phyloP scores from a whole-genome alignment of 2,113 vertebrate species.

The Catharus minimus region DNA sequence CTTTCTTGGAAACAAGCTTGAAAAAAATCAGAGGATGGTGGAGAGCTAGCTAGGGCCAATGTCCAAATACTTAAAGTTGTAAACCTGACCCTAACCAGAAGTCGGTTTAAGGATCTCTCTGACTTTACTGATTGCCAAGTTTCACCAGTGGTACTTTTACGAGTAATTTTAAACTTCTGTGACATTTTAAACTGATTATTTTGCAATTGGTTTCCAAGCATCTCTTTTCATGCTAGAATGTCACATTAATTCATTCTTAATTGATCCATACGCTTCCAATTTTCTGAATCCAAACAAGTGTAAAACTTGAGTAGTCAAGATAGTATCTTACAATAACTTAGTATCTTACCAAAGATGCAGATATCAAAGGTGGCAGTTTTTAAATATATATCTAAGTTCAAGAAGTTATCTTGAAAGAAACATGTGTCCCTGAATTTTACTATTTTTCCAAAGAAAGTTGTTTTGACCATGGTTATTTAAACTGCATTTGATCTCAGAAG shows the following conservation, averaged over 20 bases:
- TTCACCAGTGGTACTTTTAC: neutral
- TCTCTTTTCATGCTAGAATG: slow-evolving; percentile 61
- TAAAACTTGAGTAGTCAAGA: slow-evolving; percentile 54
- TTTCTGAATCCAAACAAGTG: slow-evolving; percentile 69
- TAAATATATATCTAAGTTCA: too few relatives aligned
- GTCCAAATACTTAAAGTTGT: neutral
- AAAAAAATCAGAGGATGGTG: neutral
- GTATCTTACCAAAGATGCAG: neutral
- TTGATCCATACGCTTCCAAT: slow-evolving; percentile 66
- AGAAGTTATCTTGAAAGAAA: neutral
- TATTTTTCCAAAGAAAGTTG: neutral
- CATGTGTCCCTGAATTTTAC: neutral
- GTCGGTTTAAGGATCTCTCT: neutral
- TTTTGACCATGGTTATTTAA: neutral
- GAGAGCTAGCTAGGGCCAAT: neutral
- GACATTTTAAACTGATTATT: slow-evolving; percentile 63
- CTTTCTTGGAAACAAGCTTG: neutral
- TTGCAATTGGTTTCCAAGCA: slow-evolving; percentile 51
- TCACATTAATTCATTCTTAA: slow-evolving; percentile 75
- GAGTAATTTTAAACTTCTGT: slow-evolving; percentile 26
- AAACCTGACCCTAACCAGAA: neutral
- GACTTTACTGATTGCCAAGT: neutral
- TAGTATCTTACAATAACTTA: slow-evolving; percentile 16
- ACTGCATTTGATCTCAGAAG: neutral
- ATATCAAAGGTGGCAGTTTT: neutral